Percentiles rank a stretch among this genome's conserved stretches.
Conservation (phyloP, 2,797 vertebrate genomes). For the Brotula barbata region DNA sequence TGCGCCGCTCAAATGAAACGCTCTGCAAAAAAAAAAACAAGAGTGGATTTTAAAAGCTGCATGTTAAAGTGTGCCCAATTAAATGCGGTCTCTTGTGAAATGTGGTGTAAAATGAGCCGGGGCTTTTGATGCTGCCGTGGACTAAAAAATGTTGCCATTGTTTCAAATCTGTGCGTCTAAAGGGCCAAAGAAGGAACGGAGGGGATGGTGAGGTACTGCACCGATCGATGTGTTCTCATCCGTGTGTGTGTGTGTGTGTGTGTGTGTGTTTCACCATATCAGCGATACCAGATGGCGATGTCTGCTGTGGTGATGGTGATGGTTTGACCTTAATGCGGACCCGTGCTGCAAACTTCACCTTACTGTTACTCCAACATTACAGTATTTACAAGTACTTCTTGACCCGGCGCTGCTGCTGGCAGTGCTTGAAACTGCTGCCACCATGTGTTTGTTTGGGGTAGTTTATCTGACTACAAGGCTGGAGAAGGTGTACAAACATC, state of each 20-base stretch:
- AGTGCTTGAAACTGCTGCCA: conserved; percentile 61
- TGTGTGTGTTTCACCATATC: no score
- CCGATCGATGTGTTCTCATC: no score
- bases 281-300: no score
- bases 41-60: conserved; percentile 47
- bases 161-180: conserved; percentile 11
- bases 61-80: conserved; percentile 63
- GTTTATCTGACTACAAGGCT: no score
- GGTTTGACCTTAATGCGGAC: not conserved
- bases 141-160: conserved; percentile 3
- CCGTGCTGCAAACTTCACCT: not conserved
- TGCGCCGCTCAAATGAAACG: conserved; percentile 40
- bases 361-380: not conserved
- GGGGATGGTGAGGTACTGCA: no score
- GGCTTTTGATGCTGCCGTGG: conserved; percentile 29
- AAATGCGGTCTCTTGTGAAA: conserved; percentile 53
- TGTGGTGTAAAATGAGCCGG: conserved; percentile 33
- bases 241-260: no score
- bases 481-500: no score
- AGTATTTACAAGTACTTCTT: not conserved
- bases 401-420: conserved; percentile 17
- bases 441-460: conserved; percentile 46
- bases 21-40: conserved; percentile 31
- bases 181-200: not conserved
- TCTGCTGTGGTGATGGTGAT: not conserved